These are phyloP conservation scores for Drosophila leontia DNA, from an alignment of 1,140 invertebrate genomes.

Conservation along the genomic window DNA sequence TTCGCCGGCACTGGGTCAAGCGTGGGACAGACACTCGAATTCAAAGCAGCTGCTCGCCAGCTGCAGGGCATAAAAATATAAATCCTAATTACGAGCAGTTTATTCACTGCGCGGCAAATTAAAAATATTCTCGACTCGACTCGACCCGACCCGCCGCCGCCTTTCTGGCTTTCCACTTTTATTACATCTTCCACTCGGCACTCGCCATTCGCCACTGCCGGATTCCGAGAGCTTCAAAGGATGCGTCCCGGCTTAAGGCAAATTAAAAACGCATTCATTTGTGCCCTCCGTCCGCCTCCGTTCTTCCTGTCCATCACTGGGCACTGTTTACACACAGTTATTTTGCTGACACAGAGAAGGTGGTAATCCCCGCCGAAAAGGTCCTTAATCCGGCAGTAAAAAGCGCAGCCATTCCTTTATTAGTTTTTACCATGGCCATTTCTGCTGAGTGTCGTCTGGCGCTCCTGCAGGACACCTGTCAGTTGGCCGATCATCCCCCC, in stretches of 20 bases:
- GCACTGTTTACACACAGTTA: conserved; percentile 37
- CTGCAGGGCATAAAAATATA: conserved; percentile 71
- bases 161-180: conserved; percentile 61
- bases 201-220: conserved; percentile 4
- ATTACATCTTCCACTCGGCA: conserved; percentile 44
- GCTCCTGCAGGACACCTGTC: conserved; percentile 18
- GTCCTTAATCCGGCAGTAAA: conserved; percentile 38
- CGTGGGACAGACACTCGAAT: conserved; percentile 57
- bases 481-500: conserved; percentile 31
- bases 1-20: conserved; percentile 61
- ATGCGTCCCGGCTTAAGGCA: conserved; percentile 68
- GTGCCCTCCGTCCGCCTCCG: neutral
- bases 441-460: conserved; percentile 44
- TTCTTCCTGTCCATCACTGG: neutral
- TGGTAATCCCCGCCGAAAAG: conserved; percentile 30
- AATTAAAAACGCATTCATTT: conserved; percentile 83
- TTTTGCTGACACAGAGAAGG: conserved; percentile 19
- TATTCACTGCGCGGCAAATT: conserved; percentile 70
- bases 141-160: conserved; percentile 10
- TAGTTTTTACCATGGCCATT: conserved; percentile 43
- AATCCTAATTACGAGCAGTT: conserved; percentile 81
- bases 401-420: conserved; percentile 29
- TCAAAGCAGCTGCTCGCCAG: conserved; percentile 41
- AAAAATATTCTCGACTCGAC: conserved; percentile 54
- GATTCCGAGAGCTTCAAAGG: conserved; percentile 35